A percentile compares a stretch with the other conserved stretches of the same genome.
Evolutionary conservation across 2,113 vertebrate genomes (phyloP).

Genomic region (Amphilophus citrinellus): DNA sequence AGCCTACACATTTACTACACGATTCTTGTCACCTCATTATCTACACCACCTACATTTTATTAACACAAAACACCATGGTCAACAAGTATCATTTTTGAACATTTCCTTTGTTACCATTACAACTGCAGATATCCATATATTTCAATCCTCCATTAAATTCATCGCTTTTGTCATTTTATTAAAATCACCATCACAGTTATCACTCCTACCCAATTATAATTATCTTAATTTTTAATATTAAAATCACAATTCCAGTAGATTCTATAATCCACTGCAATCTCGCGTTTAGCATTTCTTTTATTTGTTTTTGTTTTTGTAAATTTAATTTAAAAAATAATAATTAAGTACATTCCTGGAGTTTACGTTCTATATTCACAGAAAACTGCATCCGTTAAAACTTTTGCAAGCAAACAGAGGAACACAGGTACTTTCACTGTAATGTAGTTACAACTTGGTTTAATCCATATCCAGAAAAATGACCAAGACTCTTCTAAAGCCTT

Average conservation of each 20-base stretch:
- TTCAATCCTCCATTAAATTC: background rate
- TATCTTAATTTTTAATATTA: background rate
- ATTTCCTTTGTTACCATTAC: background rate
- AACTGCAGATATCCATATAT: background rate
- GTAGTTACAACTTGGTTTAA: background rate
- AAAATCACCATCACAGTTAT: background rate
- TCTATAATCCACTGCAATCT: background rate
- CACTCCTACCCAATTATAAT: background rate
- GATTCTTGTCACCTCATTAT: background rate
- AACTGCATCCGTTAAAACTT: background rate
- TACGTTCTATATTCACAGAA: background rate
- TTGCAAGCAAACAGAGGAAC: background rate
- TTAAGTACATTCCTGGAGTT: background rate
- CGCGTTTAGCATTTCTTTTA: background rate
- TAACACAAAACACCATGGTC: background rate
- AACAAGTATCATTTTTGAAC: background rate
- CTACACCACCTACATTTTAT: background rate
- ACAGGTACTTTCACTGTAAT: background rate
- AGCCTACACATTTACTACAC: background rate
- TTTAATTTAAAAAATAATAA: too few relatives aligned
- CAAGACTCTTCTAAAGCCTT: background rate
- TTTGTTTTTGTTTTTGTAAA: background rate
- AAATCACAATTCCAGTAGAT: background rate
- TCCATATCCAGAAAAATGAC: background rate
- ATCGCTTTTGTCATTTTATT: constrained; percentile 6